These are phyloP conservation scores for Drosophila sordidapex DNA, from an alignment of 2,888 invertebrate species.

Conservation along the genomic window DNA sequence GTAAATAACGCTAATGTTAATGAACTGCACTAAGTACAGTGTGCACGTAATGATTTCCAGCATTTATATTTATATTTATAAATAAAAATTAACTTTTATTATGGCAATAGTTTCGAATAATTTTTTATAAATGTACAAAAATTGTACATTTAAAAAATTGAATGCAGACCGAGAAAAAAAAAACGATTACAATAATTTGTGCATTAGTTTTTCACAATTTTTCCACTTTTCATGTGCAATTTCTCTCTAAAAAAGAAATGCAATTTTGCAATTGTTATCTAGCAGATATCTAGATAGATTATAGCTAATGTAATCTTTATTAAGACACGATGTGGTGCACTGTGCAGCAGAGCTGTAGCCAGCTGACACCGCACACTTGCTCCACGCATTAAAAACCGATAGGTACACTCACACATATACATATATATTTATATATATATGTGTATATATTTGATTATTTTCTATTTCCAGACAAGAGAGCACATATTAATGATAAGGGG, in stretches of 20 bases:
- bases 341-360: background rate
- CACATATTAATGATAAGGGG: constrained; percentile 40
- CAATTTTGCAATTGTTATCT: background rate
- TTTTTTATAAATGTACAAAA: background rate
- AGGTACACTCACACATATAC: background rate
- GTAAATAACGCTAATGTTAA: constrained; percentile 44
- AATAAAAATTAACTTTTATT: background rate
- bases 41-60: background rate
- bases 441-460: constrained; percentile 16
- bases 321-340: background rate
- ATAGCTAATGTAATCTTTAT: background rate
- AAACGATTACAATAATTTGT: background rate
- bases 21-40: constrained; percentile 40
- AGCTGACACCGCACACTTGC: background rate
- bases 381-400: constrained; percentile 8
- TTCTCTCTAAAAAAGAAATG: background rate
- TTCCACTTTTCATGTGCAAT: background rate
- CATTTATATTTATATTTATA: background rate
- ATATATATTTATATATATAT: constrained; percentile 4
- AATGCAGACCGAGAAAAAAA: background rate
- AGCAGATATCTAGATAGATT: background rate
- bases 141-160: background rate
- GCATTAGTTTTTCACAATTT: background rate
- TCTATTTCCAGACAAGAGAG: constrained; percentile 48
- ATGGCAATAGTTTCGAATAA: background rate